Base-by-base conservation (phyloP, 2,113 vertebrate species). In the Herpailurus yagouaroundi region DNA sequence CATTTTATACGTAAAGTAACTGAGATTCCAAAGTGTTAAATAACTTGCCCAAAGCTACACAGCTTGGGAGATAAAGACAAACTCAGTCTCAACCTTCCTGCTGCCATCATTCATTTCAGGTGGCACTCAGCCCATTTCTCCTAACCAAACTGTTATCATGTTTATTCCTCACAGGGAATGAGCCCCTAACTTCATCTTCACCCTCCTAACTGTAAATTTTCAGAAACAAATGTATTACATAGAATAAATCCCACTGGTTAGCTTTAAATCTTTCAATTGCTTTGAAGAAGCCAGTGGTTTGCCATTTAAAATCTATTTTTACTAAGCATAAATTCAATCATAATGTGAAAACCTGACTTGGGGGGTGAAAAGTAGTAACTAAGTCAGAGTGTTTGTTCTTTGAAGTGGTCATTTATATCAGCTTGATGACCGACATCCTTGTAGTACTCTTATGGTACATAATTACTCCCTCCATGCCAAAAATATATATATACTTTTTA, bases 371-470 rank as follows among this genome's bases (percentile, higher is more conserved):
- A 96, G 97, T 66, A 99, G 98, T 79, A 97, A 98, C 0, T 99
- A 98, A 97, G 97, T 98, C 96, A 98, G 98, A 97, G 98, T 99
- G 0, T n/a, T 99, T 2, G 80, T 99, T 82, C 98, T 99, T 93
- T 99, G 99, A 96, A 99, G 99, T 98, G 99, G 99, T 98, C 98
- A 99, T 0, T 99, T 99, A 0, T 99, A 99, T 97, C 99, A 99
- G 79, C 98, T 99, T 0, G 98, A 99, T 10, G 99, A 99, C 93
- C 98, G 98, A 52, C 99, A 99, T 92, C 98, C 99, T n/a, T 98
- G 98, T 14, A 98, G 99, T 91, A 97, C 98, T 52, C 98, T 99
- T 99, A 41, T 98, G 99, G 89, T 99, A 99, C 97, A 97, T 99
- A 88, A 97, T 98, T 89, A 99, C 98, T 1, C 99, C 98, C 2